Base-by-base conservation (phyloP, 2,888 invertebrate genomes). In the Pyrrhia umbra region DNA sequence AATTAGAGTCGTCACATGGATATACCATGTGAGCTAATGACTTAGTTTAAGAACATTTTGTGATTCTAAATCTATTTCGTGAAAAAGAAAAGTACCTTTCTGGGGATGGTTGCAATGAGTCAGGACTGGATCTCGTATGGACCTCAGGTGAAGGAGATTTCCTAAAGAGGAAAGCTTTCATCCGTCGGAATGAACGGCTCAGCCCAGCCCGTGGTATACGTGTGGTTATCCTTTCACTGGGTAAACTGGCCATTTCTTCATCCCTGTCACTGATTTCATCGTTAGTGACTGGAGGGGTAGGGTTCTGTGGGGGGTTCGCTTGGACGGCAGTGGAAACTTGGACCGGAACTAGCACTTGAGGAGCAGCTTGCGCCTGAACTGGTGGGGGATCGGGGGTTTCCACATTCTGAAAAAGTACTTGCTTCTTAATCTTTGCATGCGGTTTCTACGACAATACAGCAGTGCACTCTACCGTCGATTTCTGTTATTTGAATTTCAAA, bases 131-230 rank as follows among this genome's bases (percentile, higher is more conserved):
- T 45, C 75, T 75, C 13, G 45, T 46, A 18, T 68, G 68, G 9
- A 73, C 75, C n/a, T 81, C 83, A 1, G 80, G 77, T 0, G 82
- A 76, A 5, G 84, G 55, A 2, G 82, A 68, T 30, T 76, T 85
- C 15, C 80, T 78, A 54, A 90, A 90, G 5, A 91, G 75, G 16
- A 87, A 79, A 5, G 83, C 77, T 59, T 91, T 91, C 90, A 91
- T 91, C 13, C 75, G 75, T 8, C 87, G 80, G 47, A 89, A 91
- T 0, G 91, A 89, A 5, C 86, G 83, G 51, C 84, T 89, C 8
- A 91, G 79, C 0, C 89, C 89, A 0, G 92, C 89, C 0, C 92
- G 83, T 0, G 92, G 92, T 18, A 92, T 87, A 42, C 69, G 86
- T 0, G 83, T 72, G 0, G 82, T 71, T 0, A 77, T 67, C 20